Base-by-base conservation (phyloP, 2,797 vertebrate species). In the Sebastes matsubarae region DNA sequence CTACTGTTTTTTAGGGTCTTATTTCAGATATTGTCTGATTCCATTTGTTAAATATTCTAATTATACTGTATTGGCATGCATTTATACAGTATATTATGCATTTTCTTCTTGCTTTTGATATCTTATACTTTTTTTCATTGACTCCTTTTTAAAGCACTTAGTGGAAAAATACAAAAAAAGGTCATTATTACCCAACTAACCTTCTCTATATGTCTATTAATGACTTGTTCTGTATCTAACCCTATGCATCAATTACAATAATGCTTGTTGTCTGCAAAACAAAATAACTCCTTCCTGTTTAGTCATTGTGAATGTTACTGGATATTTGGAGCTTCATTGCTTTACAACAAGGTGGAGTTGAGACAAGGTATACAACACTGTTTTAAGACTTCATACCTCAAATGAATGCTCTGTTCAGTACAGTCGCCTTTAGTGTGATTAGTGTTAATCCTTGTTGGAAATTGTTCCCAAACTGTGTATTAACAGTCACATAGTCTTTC, bases 401-500 rank as follows among this genome's bases (percentile, higher is more conserved):
- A 10, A 61, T 64, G 12, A 71, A 52, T 16, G 20, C 27, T 75
- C 24, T 73, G 55, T 20, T 42, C 58, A 58, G 67, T 30, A 9
- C 27, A 20, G 50, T 66, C 8, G 27, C 14, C 50, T 30, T 10
- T 16, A 36, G 36, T 10, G 25, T 36, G 16, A 36, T 3, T 42
- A 20, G 50, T 54, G 24, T 59, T 46, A 68, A 59, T 64, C 67
- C 38, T 72, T 30, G 10, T 42, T 73, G 46, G 67, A 72, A 75
- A 58, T 50, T 20, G 10, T 57, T 77, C 61, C 59, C 61, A 68
- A 30, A 46, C 24, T 14, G 7, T 58, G 38, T 70, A 82, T 84
- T 73, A 73, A 67, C 57, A 64, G 64, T 32, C 42, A 50, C 34
- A 46, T 16, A 38, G 22, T 75, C 60, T 81, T 34, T 82, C 75